Base-by-base conservation (phyloP, 1,140 invertebrate genomes). In the Drosophila santomea region DNA sequence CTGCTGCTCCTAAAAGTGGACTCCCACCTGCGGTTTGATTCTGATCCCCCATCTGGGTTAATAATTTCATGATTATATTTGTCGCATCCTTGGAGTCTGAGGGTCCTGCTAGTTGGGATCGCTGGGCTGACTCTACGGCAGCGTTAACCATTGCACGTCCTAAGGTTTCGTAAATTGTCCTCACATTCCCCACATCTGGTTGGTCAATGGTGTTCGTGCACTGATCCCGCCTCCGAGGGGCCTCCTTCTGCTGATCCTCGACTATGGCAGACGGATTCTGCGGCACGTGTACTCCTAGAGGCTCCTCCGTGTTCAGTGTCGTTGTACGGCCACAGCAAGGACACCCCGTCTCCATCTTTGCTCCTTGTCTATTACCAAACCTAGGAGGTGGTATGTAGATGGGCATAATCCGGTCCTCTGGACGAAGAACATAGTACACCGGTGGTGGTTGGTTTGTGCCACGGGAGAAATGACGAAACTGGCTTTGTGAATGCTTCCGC, bases 91-190 rank as follows among this genome's bases (percentile, higher is more conserved):
- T 23, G 2, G 51, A 4, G 3, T 23, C 35, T 10, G 52, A 2
- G 28, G n/a, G 2, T 12, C n/a, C 25, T 35, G 14, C n/a, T 15
- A 10, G 10, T 0, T 39, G 20, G 20, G 10, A 8, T n/a, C 7
- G 41, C 1, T 57, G 12, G 2, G 25, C 35, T 0, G 52, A 35
- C 14, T 66, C 47, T 14, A 74, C 25, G 7, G 39, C 52, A 12
- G 72, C 71, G 4, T 39, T 45, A 7, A 60, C 71, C 36, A 75
- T 35, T 4, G 60, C 73, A 1, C 39, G 32, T 4, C 73, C 71
- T 14, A 75, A 25, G 3, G 73, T 36, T 12, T 75, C 60, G 39
- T 71, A 74, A 11, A 75, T 74, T 4, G 35, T 11, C 17, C 56
- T 64, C 1, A 75, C 10, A 10, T 36, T 17, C 10, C 38, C 47